These are phyloP conservation scores for Zapornia atra DNA, from an alignment of 2,113 vertebrate genomes.

Conservation along the genomic window DNA sequence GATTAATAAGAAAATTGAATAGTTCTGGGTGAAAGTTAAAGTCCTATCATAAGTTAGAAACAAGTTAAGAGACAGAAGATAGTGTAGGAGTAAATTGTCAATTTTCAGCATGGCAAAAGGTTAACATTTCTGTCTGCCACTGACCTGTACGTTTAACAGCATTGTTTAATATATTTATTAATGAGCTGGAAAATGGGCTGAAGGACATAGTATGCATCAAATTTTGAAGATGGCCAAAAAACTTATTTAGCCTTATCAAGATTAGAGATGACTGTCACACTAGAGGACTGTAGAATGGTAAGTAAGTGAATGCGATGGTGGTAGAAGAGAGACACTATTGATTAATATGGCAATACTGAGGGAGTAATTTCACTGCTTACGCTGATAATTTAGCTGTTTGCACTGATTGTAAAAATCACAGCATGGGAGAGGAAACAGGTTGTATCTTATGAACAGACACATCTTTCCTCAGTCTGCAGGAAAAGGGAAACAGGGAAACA, in stretches of 20 bases:
- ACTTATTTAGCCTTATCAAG: background rate
- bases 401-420: background rate
- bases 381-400: background rate
- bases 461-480: background rate
- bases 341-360: background rate
- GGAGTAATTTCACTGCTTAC: background rate
- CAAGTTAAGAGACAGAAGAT: background rate
- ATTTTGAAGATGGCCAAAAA: conserved; percentile 10
- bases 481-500: background rate
- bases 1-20: background rate
- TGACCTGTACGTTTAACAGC: background rate
- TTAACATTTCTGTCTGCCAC: background rate
- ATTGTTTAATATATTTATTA: conserved; percentile 43
- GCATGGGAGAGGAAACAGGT: background rate
- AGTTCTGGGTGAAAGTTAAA: conserved; percentile 18
- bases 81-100: background rate
- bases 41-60: background rate
- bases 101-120: conserved; percentile 37
- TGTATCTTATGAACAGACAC: background rate
- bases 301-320: background rate
- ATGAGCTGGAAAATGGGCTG: background rate
- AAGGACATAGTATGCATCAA: background rate
- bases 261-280: background rate
- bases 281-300: background rate
- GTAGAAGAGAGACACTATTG: background rate